These are phyloP conservation scores for Edolisoma coerulescens DNA, from an alignment of 2,113 vertebrate genomes.

Conservation along the genomic window DNA sequence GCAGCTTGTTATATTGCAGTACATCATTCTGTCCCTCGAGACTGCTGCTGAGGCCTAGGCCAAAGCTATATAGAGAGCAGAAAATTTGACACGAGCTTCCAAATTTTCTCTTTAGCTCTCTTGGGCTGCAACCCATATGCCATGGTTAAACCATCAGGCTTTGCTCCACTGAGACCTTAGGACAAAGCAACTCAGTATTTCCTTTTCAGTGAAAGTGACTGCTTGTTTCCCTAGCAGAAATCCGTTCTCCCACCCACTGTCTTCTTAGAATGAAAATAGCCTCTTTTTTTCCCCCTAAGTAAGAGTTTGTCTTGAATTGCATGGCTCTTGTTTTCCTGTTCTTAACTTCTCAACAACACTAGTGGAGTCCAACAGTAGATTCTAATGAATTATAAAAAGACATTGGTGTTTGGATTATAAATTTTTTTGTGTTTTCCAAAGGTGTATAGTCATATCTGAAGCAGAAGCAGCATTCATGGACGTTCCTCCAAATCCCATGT, in stretches of 20 bases:
- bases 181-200: slow-evolving; percentile 43
- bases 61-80: slow-evolving; percentile 32
- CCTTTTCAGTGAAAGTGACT: slow-evolving; percentile 50
- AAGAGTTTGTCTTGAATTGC: background rate
- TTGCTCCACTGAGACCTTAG: slow-evolving; percentile 25
- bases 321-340: background rate
- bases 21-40: slow-evolving; percentile 68
- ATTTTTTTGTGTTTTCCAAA: background rate
- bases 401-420: background rate
- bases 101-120: slow-evolving; percentile 49
- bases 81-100: slow-evolving; percentile 58
- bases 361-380: background rate
- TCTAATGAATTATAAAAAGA: background rate
- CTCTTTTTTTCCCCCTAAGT: background rate
- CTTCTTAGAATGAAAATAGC: slow-evolving; percentile 38
- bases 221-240: slow-evolving; percentile 31
- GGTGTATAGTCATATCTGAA: background rate
- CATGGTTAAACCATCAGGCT: slow-evolving; percentile 52
- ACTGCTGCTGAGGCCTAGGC: slow-evolving; percentile 13
- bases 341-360: background rate
- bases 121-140: slow-evolving; percentile 49
- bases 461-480: background rate
- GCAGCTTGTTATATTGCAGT: slow-evolving; percentile 69
- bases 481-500: background rate
- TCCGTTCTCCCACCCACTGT: slow-evolving; percentile 23